A percentile compares a stretch with the other conserved stretches of the same genome.
phyloP scores from a whole-genome alignment of 2,797 vertebrate species.

The Sebastolobus altivelis region DNA sequence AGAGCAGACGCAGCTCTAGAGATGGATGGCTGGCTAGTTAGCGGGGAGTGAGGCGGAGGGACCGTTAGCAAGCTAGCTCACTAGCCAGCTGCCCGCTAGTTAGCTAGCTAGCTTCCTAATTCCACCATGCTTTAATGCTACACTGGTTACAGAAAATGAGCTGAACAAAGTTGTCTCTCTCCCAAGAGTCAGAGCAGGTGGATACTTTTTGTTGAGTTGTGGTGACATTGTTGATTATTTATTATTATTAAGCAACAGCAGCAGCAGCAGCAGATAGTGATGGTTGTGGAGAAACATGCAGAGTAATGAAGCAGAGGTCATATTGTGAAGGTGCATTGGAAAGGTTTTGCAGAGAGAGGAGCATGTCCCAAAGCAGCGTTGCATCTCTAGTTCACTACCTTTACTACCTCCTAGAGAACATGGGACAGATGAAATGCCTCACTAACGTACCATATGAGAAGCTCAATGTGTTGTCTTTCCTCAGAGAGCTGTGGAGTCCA shows the following conservation, averaged over 20 bases:
- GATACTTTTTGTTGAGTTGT: too few species aligned
- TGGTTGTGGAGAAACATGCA: constrained; percentile 3
- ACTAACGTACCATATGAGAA: not conserved
- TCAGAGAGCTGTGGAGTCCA: not conserved
- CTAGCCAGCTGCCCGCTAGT: too few species aligned
- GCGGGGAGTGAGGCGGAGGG: too few species aligned
- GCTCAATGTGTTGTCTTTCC: not conserved
- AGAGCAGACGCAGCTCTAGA: too few species aligned
- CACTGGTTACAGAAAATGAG: too few species aligned
- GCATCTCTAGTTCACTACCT: not conserved
- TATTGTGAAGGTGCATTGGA: not conserved
- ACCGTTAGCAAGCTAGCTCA: too few species aligned
- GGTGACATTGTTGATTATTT: too few species aligned
- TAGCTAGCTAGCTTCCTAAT: too few species aligned
- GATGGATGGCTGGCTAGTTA: not conserved
- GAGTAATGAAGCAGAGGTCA: not conserved
- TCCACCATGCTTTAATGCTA: too few species aligned
- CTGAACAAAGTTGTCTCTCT: too few species aligned
- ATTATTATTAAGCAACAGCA: not conserved
- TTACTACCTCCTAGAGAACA: not conserved
- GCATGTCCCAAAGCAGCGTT: not conserved
- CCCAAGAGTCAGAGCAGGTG: too few species aligned
- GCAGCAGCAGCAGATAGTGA: too few species aligned
- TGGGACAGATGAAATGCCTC: not conserved
- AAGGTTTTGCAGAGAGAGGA: not conserved